phyloP scores from a whole-genome alignment of 2,888 invertebrate genomes.

The Nephrotoma appendiculata region DNA sequence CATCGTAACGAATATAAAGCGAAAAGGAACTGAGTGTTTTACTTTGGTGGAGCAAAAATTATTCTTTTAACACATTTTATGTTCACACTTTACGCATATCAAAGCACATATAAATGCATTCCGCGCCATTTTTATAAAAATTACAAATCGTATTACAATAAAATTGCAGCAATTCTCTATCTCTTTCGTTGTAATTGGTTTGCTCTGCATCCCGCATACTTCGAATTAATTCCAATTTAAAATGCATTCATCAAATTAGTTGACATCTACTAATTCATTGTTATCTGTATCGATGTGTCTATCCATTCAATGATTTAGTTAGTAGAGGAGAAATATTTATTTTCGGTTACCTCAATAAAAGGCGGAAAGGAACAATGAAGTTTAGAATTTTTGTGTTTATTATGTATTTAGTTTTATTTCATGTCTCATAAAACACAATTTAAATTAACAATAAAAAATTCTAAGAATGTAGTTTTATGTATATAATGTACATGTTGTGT shows the following conservation, averaged over 20 bases:
- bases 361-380: neutral
- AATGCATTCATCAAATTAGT: neutral
- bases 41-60: neutral
- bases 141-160: neutral
- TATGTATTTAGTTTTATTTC: neutral
- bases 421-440: neutral
- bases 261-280: neutral
- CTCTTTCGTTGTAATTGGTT: neutral
- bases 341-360: neutral
- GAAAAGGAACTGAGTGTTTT: neutral
- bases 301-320: neutral
- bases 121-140: neutral
- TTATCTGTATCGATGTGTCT: neutral
- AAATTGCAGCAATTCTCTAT: neutral
- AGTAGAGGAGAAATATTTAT: neutral
- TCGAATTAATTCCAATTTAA: neutral
- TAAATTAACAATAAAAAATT: neutral
- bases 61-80: neutral
- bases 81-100: neutral
- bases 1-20: neutral
- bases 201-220: neutral
- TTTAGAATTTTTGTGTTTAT: neutral
- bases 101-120: neutral
- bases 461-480: neutral
- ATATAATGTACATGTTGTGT: neutral